Conservation (phyloP, 30 jellyfish, hydroid and myxozoan genomes). For the Chrysaora quinquecirrha region DNA sequence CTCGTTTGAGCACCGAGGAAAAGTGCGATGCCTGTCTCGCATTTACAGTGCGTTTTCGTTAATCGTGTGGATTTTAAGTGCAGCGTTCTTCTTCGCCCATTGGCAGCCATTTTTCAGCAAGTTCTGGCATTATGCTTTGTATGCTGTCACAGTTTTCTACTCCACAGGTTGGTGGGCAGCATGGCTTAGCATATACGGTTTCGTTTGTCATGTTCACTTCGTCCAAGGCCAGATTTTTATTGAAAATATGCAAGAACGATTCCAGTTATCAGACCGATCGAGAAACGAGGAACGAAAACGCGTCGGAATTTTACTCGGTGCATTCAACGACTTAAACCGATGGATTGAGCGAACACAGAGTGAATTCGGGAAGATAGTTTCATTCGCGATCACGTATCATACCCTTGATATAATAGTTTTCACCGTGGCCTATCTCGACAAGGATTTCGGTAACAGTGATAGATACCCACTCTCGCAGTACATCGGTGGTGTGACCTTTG, state of each 20-base stretch:
- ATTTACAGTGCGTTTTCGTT: slow-evolving; percentile 38
- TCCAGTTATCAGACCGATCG: slow-evolving; percentile 42
- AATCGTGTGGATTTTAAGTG: slow-evolving; percentile 44
- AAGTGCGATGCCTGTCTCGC: slow-evolving; percentile 33
- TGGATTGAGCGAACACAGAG: slow-evolving; percentile 81
- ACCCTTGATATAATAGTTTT: slow-evolving; percentile 67
- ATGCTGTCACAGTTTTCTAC: slow-evolving; percentile 36
- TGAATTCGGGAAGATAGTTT: slow-evolving; percentile 67
- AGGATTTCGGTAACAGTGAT: slow-evolving; percentile 52
- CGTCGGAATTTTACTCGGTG: slow-evolving; percentile 49
- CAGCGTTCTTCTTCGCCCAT: slow-evolving; percentile 45
- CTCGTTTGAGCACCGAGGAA: slow-evolving; percentile 46
- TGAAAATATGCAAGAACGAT: slow-evolving; percentile 51
- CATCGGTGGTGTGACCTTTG: slow-evolving; percentile 70
- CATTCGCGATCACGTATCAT: slow-evolving; percentile 85
- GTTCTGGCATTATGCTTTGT: slow-evolving; percentile 44
- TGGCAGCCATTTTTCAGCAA: slow-evolving; percentile 68
- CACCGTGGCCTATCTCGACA: slow-evolving; percentile 75
- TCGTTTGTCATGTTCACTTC: slow-evolving; percentile 72
- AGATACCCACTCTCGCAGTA: slow-evolving; percentile 66
- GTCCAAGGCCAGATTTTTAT: slow-evolving; percentile 57
- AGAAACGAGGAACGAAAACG: slow-evolving; percentile 34
- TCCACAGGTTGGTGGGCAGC: slow-evolving; percentile 91
- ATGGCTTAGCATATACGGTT: slow-evolving; percentile 83
- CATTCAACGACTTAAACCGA: slow-evolving; percentile 70